A percentile compares a stretch with the other conserved stretches of the same genome.
These are phyloP conservation scores for Talpa occidentalis DNA, from an alignment of 2,113 vertebrate genomes.

Conservation along the genomic window DNA sequence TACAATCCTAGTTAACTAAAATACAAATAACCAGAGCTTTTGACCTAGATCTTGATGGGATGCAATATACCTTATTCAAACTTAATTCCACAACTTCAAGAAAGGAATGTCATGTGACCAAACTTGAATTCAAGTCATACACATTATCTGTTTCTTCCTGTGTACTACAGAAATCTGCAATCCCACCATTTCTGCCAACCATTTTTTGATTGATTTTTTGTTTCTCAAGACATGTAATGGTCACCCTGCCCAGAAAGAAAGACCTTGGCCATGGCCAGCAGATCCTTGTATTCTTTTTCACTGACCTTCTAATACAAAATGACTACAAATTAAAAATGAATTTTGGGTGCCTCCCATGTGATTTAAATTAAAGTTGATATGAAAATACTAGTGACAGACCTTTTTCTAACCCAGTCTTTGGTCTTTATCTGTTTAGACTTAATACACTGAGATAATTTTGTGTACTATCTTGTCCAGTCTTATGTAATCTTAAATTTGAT, in stretches of 20 bases:
- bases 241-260: neutral
- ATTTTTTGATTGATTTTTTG: neutral
- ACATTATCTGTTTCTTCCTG: neutral
- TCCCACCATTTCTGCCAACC: neutral
- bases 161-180: neutral
- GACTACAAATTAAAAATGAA: neutral
- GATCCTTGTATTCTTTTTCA: neutral
- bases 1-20: neutral
- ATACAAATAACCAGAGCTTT: neutral
- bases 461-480: neutral
- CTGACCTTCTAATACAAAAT: neutral
- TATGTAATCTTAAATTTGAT: neutral
- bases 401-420: neutral
- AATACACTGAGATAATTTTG: neutral
- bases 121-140: neutral
- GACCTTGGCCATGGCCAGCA: neutral
- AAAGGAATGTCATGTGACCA: neutral
- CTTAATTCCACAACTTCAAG: neutral
- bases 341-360: neutral
- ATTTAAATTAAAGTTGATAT: neutral
- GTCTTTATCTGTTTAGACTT: neutral
- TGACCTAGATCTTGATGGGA: neutral
- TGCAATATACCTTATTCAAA: neutral
- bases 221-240: neutral
- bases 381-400: neutral